Conservation (phyloP, 2,113 vertebrate genomes). For the Python bivittatus region DNA sequence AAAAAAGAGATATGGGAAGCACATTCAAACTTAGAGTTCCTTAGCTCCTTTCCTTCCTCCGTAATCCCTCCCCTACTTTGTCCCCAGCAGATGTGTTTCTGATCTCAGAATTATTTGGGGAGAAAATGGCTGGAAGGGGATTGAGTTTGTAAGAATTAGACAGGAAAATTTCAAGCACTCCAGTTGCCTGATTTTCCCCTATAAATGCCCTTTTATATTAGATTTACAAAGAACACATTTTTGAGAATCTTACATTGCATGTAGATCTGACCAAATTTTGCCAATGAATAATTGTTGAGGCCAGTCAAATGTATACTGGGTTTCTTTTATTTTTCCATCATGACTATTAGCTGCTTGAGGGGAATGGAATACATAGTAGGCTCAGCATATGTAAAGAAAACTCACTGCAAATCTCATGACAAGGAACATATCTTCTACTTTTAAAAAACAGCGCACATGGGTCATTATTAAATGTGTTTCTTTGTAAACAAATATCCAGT, state of each 20-base stretch:
- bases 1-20: background rate
- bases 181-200: background rate
- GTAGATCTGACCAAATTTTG: background rate
- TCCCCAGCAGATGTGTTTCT: background rate
- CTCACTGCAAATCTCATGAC: background rate
- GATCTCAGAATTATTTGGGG: background rate
- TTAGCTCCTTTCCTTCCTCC: background rate
- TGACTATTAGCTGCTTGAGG: background rate
- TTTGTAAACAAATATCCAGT: conserved; percentile 16
- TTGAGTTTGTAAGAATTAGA: background rate
- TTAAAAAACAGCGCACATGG: background rate
- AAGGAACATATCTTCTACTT: background rate
- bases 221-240: background rate
- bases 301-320: background rate
- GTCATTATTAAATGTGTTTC: background rate
- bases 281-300: background rate
- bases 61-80: background rate
- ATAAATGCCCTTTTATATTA: background rate
- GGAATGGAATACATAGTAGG: background rate
- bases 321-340: background rate
- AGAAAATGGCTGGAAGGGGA: background rate
- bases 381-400: too few relatives aligned
- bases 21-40: background rate
- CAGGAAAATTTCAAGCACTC: background rate
- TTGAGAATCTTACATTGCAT: background rate